Base-by-base conservation (phyloP, 2,888 invertebrate genomes). In the Conops quadrifasciatus region DNA sequence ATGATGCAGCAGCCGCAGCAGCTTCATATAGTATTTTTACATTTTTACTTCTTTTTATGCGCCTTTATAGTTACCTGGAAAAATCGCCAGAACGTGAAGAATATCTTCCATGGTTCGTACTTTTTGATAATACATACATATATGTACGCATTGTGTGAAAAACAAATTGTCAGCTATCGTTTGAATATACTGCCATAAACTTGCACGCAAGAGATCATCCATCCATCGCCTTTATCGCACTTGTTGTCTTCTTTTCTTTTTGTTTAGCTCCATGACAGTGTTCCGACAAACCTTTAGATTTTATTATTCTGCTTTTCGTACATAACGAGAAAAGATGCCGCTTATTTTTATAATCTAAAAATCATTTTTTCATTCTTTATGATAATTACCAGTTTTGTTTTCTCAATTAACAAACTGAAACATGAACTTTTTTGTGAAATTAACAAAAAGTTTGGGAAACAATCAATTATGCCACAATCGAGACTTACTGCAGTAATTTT, bases 51-150 rank as follows among this genome's bases (percentile, higher is more conserved):
- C 73, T 81, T 73, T 82, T 72, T 74, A 75, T 74, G 72, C 76
- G 73, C 73, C 53, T 75, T 75, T 74, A 88, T 90, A 92, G 92
- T 91, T 91, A 90, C 89, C 90, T 91, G 91, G 92, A 92, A 89
- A 92, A 92, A 88, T 86, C 88, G 80, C 89, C 89, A 88, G 91
- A 91, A 78, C 84, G 83, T 77, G 84, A 92, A 90, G 92, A 91
- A 87, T 91, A 90, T 89, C 89, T 91, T 87, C 92, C 92, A 90
- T 92, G 92, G 92, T 92, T 91, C 91, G 92, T 92, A 92, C 89
- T 75, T 36, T 36, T 36, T 9, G 36, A 7, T 36, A n/a, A n/a
- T n/a, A n/a, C n/a, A n/a, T n/a, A n/a, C n/a, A 53, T 21, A 28
- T 3, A 26, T 58, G 15, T 58, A 26, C 26, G 28, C 16, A 58